These are phyloP conservation scores for Callipepla californica DNA, from an alignment of 2,113 vertebrate genomes.

Conservation along the genomic window DNA sequence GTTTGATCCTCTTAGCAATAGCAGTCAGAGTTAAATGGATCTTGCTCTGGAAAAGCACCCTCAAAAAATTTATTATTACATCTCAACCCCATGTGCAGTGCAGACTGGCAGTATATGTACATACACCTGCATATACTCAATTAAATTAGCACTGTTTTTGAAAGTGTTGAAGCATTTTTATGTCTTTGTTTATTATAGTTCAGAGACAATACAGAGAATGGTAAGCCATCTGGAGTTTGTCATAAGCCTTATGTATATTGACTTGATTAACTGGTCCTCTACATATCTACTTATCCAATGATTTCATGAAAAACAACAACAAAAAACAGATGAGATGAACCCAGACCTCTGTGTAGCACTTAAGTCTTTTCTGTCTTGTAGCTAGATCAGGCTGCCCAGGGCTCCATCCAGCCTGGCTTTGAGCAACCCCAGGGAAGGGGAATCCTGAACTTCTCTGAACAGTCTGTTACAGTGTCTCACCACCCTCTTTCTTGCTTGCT, in stretches of 20 bases:
- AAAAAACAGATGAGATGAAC: background rate
- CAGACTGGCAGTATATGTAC: background rate
- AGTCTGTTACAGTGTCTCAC: too few species aligned
- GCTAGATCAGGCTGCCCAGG: too few species aligned
- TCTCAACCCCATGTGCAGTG: fast-evolving
- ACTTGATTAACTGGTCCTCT: background rate
- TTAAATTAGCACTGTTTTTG: background rate
- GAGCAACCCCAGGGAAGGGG: too few species aligned
- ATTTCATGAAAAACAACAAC: background rate
- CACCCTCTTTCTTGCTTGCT: too few species aligned
- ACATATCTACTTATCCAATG: too few species aligned
- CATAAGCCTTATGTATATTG: background rate
- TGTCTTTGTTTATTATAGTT: background rate
- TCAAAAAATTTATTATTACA: background rate
- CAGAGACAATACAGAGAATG: background rate
- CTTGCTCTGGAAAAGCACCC: background rate
- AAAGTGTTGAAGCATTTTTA: background rate
- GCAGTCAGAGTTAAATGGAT: background rate
- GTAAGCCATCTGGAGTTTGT: background rate
- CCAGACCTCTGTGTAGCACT: background rate
- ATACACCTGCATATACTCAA: background rate
- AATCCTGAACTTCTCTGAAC: too few species aligned
- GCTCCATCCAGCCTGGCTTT: too few species aligned
- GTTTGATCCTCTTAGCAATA: background rate
- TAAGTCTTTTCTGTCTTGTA: background rate